A percentile compares a stretch with the other conserved stretches of the same genome.
Conservation (phyloP, 2,797 vertebrate genomes). For the Picus viridis region DNA sequence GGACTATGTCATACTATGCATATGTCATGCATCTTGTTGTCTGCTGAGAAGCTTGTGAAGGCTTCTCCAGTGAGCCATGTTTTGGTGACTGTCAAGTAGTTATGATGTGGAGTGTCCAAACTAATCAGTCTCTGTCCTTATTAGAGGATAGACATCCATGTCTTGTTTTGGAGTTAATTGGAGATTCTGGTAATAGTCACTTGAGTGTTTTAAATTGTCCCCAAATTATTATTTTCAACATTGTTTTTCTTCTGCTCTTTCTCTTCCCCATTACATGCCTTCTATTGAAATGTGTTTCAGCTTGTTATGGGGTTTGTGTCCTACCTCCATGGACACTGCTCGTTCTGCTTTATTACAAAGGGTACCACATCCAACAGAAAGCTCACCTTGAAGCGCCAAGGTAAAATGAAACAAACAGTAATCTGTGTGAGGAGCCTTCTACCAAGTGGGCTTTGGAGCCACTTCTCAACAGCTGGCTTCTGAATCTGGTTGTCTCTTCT, state of each 20-base stretch:
- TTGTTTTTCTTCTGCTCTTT: conserved; percentile 17
- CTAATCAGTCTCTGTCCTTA: background rate
- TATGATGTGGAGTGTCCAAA: background rate
- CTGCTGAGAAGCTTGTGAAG: background rate
- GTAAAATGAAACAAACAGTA: background rate
- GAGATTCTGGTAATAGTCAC: background rate
- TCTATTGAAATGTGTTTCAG: background rate
- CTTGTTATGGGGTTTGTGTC: background rate
- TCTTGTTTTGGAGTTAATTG: conserved; percentile 48
- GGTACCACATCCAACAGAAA: background rate
- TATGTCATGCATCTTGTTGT: background rate
- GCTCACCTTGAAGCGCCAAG: background rate
- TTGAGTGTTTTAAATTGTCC: conserved; percentile 12
- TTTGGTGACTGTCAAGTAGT: background rate
- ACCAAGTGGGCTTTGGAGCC: background rate
- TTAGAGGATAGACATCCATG: background rate
- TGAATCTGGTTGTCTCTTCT: background rate
- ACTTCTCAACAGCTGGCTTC: background rate
- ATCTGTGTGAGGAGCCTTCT: background rate
- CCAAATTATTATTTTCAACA: background rate
- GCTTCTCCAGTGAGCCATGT: background rate
- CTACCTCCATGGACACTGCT: background rate
- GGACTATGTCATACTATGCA: background rate
- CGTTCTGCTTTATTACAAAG: background rate
- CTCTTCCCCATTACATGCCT: background rate